Conservation (phyloP, 1,140 invertebrate species). For the Anastatus disparis region DNA sequence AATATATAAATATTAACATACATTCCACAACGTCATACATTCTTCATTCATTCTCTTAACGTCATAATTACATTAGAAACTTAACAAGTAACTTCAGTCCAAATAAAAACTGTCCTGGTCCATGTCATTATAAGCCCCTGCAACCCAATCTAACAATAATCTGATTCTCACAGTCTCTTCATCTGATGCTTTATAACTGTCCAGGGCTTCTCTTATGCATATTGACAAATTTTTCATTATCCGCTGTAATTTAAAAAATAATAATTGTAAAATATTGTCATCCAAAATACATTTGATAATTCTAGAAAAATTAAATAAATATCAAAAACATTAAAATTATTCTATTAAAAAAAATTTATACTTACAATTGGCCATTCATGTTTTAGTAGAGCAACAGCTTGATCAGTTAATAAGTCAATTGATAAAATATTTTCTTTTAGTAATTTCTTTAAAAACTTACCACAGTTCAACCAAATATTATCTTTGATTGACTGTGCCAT, state of each 20-base stretch:
- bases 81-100: background rate
- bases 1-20: no score
- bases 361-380: slow-evolving; percentile 63
- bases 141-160: slow-evolving; percentile 58
- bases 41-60: no score
- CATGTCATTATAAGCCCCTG: slow-evolving; percentile 30
- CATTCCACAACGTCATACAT: no score
- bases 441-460: slow-evolving; percentile 56
- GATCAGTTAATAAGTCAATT: slow-evolving; percentile 59
- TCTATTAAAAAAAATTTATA: slow-evolving; percentile 31
- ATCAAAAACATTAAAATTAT: background rate
- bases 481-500: slow-evolving; percentile 52
- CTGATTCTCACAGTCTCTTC: slow-evolving; percentile 55
- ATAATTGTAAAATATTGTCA: no score
- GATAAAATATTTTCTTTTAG: slow-evolving; percentile 57
- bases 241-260: slow-evolving; percentile 27
- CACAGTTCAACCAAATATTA: slow-evolving; percentile 52
- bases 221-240: slow-evolving; percentile 53
- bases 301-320: slow-evolving; percentile 7
- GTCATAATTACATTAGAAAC: background rate
- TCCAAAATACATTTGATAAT: no score
- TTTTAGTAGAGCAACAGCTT: slow-evolving; percentile 63
- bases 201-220: slow-evolving; percentile 57
- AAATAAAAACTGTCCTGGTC: slow-evolving; percentile 20
- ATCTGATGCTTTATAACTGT: slow-evolving; percentile 50